A percentile compares a stretch with the other conserved stretches of the same genome.
phyloP scores from a whole-genome alignment of 1,140 invertebrate genomes.

The Trichonephila clavata region DNA sequence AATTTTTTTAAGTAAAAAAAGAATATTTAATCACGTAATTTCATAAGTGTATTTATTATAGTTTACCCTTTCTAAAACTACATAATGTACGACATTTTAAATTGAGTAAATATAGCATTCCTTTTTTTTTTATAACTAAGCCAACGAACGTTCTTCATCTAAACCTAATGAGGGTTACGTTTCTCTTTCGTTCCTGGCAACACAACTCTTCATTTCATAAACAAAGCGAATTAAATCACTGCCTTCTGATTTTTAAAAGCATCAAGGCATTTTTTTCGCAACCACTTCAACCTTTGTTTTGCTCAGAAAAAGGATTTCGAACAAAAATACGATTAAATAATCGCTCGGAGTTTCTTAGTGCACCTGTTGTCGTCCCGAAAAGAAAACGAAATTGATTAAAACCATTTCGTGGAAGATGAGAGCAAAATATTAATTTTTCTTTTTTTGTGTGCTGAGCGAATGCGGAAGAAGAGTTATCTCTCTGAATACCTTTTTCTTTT shows the following conservation, averaged over 20 bases:
- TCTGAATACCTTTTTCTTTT: too few relatives aligned
- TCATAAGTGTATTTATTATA: too few relatives aligned
- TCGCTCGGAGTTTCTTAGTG: background rate
- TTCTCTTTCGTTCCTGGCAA: background rate
- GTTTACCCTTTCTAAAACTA: too few relatives aligned
- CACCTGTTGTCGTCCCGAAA: background rate
- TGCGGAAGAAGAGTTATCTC: background rate
- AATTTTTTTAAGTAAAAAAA: too few relatives aligned
- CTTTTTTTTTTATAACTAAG: too few relatives aligned
- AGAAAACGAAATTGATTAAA: too few relatives aligned
- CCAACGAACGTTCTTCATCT: background rate
- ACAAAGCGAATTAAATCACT: conserved; percentile 19
- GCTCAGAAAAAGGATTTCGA: background rate
- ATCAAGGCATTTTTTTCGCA: background rate
- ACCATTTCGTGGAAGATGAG: background rate
- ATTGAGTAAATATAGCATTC: too few relatives aligned
- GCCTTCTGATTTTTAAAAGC: background rate
- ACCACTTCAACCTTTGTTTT: background rate
- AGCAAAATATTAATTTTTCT: conserved; percentile 2
- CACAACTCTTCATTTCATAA: background rate
- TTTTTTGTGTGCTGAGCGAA: background rate
- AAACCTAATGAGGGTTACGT: background rate
- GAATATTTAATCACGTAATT: too few relatives aligned
- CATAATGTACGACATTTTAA: too few relatives aligned
- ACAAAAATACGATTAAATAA: conserved; percentile 1